phyloP scores from a whole-genome alignment of 2,797 vertebrate species.

The Megaceryle alcyon region DNA sequence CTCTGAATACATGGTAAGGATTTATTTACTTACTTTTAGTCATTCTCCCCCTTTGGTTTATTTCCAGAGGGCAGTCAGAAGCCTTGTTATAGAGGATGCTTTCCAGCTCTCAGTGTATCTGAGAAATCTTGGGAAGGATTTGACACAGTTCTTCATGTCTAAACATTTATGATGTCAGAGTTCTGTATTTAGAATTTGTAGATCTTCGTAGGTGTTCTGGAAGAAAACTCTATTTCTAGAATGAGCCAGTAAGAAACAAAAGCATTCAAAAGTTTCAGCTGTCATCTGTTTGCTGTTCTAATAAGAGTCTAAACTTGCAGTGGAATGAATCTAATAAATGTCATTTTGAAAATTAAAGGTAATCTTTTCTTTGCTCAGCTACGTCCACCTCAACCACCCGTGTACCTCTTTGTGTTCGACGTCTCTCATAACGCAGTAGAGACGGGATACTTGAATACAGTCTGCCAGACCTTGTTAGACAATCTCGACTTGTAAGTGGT shows the following conservation, averaged over 20 bases:
- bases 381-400: slow-evolving; percentile 95
- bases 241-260: neutral
- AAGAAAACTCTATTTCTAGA: neutral
- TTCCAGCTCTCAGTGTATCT: neutral
- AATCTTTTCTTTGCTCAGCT: slow-evolving; percentile 79
- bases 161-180: neutral
- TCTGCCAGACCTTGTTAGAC: slow-evolving; percentile 92
- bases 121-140: neutral
- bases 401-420: slow-evolving; percentile 94
- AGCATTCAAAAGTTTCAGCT: neutral
- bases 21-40: neutral
- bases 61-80: neutral
- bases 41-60: neutral
- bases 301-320: neutral
- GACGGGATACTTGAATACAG: slow-evolving; percentile 92
- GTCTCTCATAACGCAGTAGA: slow-evolving; percentile 96
- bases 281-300: neutral
- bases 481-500: slow-evolving; percentile 92
- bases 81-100: neutral
- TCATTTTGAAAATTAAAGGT: neutral
- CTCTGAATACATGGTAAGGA: slow-evolving; percentile 94
- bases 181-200: neutral
- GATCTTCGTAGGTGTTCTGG: neutral
- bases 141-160: neutral
- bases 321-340: neutral